Evolutionary conservation across 2,888 invertebrate genomes (phyloP), one percentile per base, ranked within the genome.

Genomic region (Drosophila demipolita): DNA sequence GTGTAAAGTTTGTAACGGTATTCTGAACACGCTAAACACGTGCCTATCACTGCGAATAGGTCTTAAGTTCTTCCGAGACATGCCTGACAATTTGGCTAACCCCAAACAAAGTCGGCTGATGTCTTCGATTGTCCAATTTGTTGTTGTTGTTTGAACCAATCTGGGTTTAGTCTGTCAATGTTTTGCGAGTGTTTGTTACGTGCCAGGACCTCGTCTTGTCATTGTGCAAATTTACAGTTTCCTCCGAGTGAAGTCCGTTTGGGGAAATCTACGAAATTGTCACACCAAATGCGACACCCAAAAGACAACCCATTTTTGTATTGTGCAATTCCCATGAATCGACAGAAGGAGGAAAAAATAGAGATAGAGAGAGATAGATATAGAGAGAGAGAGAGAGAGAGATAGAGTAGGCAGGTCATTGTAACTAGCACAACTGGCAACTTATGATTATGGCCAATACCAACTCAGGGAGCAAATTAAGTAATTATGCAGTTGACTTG

Each of bases 401-500:
- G 12, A 11, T 2, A 23, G 49, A 58, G 36, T 66, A 36, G 62
- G 23, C 42, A 17, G 42, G 42, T 48, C 38, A 54, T 54, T 50
- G 59, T 54, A 71, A 76, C 48, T 26, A 45, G 38, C 57, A 40
- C 20, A 53, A 38, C 2, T 23, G 49, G 55, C 52, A 69, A 67
- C 78, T 77, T 75, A 78, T 78, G 78, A 78, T 45, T 66, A 48
- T 48, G 53, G 17, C 36, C 71, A 53, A 75, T 64, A 55, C 54
- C 64, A 59, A 76, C 60, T 63, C 42, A 49, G 70, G 36, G 50
- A 79, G 81, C 70, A 83, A 86, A 86, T 86, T 88, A 86, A 86
- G 88, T 86, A 86, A 86, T 86, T 86, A 86, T 88, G 86, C 85
- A 86, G 82, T 86, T 88, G 85, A 88, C 89, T 88, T 83, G 82